A percentile compares a stretch with the other conserved stretches of the same genome.
phyloP scores from a whole-genome alignment of 2,888 invertebrate genomes.

The Cosmorhoe ocellata region DNA sequence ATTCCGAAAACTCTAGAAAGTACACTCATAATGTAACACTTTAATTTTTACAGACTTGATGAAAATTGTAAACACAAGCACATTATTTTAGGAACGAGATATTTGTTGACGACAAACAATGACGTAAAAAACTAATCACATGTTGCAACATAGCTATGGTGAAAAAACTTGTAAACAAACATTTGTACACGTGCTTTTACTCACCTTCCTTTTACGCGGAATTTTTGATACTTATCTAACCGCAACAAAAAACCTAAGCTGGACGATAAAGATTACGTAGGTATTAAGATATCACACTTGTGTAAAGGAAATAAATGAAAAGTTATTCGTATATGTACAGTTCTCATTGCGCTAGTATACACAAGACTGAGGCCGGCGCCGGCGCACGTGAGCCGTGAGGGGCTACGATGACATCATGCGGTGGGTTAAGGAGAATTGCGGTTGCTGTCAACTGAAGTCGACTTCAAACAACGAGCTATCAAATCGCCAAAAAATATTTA shows the following conservation, averaged over 20 bases:
- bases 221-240: slow-evolving; percentile 60
- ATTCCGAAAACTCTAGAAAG: slow-evolving; percentile 13
- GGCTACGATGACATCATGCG: slow-evolving; percentile 58
- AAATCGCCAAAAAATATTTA: no score
- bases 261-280: slow-evolving; percentile 49
- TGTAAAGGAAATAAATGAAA: slow-evolving; percentile 47
- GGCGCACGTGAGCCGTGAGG: slow-evolving; percentile 9
- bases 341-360: slow-evolving; percentile 69
- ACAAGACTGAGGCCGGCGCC: slow-evolving; percentile 48
- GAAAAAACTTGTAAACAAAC: slow-evolving; percentile 32
- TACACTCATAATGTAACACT: no score
- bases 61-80: no score
- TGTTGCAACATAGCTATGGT: not conserved
- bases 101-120: not conserved
- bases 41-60: no score
- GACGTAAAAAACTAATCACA: slow-evolving; percentile 1
- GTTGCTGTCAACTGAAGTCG: not conserved
- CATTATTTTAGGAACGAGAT: no score
- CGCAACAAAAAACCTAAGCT: slow-evolving; percentile 38
- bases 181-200: slow-evolving; percentile 37
- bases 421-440: slow-evolving; percentile 53
- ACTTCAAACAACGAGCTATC: no score
- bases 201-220: slow-evolving; percentile 80
- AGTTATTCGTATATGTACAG: slow-evolving; percentile 48
- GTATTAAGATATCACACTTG: slow-evolving; percentile 68